A percentile compares a stretch with the other conserved stretches of the same genome.
Evolutionary conservation across 1,140 invertebrate species (phyloP).

Genomic region (Apis laboriosa): DNA sequence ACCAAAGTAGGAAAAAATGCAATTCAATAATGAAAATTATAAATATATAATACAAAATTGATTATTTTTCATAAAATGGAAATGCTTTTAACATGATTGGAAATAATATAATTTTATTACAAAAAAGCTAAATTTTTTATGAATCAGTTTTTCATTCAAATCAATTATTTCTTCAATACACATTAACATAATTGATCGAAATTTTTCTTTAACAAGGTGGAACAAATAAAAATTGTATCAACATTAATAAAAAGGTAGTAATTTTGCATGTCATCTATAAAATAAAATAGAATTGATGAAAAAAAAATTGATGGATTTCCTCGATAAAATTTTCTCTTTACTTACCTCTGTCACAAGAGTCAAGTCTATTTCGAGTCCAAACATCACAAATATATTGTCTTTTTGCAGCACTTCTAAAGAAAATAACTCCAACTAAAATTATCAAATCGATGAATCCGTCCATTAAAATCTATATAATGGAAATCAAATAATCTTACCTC

Average conservation of each 20-base stretch:
- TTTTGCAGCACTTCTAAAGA: constrained; percentile 67
- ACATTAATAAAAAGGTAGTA: constrained; percentile 62
- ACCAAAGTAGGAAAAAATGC: not conserved
- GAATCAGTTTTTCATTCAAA: not conserved
- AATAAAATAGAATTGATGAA: not conserved
- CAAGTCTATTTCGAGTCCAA: constrained; percentile 56
- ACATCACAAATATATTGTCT: constrained; percentile 58
- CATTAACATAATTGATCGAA: not conserved
- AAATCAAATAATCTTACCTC: constrained; percentile 60
- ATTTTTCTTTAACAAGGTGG: not conserved
- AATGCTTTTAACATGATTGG: not conserved
- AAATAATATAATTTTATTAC: not conserved
- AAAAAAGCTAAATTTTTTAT: no score
- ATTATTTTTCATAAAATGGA: not conserved
- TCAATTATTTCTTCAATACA: not conserved
- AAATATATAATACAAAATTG: not conserved
- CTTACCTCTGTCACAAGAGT: constrained; percentile 62
- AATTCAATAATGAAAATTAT: not conserved
- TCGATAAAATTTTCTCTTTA: not conserved
- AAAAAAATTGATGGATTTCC: not conserved
- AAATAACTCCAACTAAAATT: constrained; percentile 65
- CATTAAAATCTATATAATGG: not conserved
- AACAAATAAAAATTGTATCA: constrained; percentile 58
- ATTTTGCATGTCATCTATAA: constrained; percentile 59
- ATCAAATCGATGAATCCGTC: no score